These are phyloP conservation scores for Eupithecia subfuscata DNA, from an alignment of 2,888 invertebrate genomes.

Conservation along the genomic window DNA sequence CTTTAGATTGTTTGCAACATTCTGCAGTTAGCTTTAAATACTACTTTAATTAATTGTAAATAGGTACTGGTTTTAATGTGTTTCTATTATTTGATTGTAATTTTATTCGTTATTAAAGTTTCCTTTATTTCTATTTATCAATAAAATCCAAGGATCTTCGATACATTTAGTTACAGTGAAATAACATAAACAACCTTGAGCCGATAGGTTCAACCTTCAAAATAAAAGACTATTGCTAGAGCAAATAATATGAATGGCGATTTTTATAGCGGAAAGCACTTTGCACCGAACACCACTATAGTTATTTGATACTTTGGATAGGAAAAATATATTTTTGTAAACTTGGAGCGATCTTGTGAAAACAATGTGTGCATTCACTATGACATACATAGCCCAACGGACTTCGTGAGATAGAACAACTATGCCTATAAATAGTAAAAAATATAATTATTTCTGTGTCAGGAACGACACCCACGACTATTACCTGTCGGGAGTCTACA, in stretches of 20 bases:
- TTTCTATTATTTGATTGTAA: no score
- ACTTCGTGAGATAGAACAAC: no score
- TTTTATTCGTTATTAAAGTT: no score
- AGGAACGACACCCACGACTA: neutral
- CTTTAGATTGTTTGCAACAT: no score
- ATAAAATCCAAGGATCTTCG: constrained; percentile 3
- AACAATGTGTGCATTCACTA: no score
- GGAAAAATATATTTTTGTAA: constrained; percentile 1
- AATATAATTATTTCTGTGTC: neutral
- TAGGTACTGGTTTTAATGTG: no score
- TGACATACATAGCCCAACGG: no score
- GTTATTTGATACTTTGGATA: neutral
- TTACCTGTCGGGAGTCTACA: neutral
- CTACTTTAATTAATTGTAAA: no score
- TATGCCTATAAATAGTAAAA: no score
- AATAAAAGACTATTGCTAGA: constrained; percentile 44
- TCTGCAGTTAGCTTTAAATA: no score
- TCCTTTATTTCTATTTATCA: neutral
- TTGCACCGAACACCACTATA: constrained; percentile 36
- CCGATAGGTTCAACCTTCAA: constrained; percentile 37
- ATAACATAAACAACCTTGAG: constrained; percentile 39
- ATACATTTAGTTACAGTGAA: constrained; percentile 2
- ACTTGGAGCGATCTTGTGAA: neutral
- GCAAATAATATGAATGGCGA: constrained; percentile 46
- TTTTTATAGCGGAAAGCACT: constrained; percentile 58